Base-by-base conservation (phyloP, 2,797 vertebrate species). In the Sebastolobus alascanus region DNA sequence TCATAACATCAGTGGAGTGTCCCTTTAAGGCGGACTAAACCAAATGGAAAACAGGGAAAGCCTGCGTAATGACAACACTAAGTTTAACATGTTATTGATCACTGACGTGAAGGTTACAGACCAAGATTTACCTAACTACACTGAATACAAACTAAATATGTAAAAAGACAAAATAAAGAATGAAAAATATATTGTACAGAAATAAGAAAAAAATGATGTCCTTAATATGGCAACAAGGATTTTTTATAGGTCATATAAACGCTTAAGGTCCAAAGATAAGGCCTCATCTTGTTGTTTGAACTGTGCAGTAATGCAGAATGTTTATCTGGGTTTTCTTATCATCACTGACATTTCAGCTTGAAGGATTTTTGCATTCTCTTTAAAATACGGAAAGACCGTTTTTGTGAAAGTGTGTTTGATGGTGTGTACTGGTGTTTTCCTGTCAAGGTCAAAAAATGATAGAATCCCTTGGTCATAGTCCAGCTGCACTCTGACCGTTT, bases 391-490 rank as follows among this genome's bases (percentile, higher is more conserved):
- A 71, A 79, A 84, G 3, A 89, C 38, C 0, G 22, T 70, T 37
- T 65, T 40, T 0, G 27, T 75, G 67, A 86, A 88, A 8, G 11
- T 27, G n/a, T 25, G 20, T 60, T n/a, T 77, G 4, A 89, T 79
- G 0, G 0, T 68, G 50, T 0, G n/a, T 20, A 90, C 0, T 0
- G 0, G 2, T 37, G 1, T 60, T 43, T 84, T 84, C 13, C n/a
- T 69, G 0, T 0, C 80, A 6, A 92, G 68, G 31, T 87, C 85
- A 63, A 75, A 68, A 84, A 92, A 90, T 18, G 72, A 81, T 1
- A 92, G 38, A 5, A 27, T 29, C 0, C 88, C 75, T 55, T 33
- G 3, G 43, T 81, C 78, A 37, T 73, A 90, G 66, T 92, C 76
- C 0, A 90, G 35, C 2, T 73, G 8, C 33, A 90, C 76, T 80